Percentiles rank a stretch among this genome's conserved stretches.
Conservation (phyloP, 2,113 vertebrate species). For the Cervus canadensis region DNA sequence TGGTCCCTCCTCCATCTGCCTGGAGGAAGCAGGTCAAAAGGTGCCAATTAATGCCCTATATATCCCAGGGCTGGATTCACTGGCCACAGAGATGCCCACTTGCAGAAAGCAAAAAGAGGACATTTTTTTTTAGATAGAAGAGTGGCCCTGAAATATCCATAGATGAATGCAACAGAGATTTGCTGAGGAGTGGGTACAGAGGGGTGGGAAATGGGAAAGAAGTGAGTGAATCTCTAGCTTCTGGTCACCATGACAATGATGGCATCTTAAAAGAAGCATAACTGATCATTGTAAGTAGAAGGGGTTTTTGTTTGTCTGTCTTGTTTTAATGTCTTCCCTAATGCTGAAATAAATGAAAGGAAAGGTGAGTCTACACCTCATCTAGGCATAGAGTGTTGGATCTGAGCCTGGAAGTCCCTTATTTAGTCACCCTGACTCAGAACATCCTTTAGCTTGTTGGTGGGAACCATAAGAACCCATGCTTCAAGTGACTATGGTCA, state of each 20-base stretch:
- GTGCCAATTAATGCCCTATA: not conserved
- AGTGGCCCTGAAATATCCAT: not conserved
- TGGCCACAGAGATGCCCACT: not conserved
- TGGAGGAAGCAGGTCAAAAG: not conserved
- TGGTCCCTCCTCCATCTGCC: not conserved
- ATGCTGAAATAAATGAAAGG: not conserved
- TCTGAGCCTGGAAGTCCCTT: not conserved
- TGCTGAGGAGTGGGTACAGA: not conserved
- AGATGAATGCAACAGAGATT: not conserved
- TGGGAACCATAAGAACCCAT: not conserved
- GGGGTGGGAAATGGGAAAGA: not conserved
- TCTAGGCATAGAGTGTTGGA: no score
- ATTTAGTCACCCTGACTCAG: not conserved
- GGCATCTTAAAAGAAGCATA: not conserved
- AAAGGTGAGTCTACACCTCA: not conserved
- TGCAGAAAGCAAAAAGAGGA: not conserved
- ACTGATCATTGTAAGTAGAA: not conserved
- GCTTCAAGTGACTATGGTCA: not conserved
- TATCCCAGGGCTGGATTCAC: not conserved
- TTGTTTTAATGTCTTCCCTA: not conserved
- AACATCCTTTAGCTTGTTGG: not conserved
- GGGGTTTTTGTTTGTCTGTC: not conserved
- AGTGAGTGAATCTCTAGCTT: not conserved
- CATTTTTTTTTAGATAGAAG: not conserved
- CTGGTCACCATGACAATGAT: slow-evolving; percentile 31